Evolutionary conservation across 2,113 vertebrate genomes (phyloP).

Genomic region (Gadus chalcogrammus): DNA sequence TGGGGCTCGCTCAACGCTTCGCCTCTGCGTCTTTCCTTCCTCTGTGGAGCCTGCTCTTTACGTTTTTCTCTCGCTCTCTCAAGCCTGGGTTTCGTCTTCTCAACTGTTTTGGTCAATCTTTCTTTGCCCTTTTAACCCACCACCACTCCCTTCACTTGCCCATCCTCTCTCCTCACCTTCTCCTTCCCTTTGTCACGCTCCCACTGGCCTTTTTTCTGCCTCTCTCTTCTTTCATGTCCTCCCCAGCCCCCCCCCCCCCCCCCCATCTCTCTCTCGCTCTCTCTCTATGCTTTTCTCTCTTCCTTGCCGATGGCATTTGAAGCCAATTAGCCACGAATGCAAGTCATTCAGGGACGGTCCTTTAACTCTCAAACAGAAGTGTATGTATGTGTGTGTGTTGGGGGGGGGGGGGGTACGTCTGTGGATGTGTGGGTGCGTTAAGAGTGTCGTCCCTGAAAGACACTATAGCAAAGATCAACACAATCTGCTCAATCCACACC

Average conservation of each 20-base stretch:
- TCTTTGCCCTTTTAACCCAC: neutral
- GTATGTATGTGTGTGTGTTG: neutral
- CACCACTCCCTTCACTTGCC: neutral
- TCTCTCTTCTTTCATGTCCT: neutral
- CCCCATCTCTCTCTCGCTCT: slow-evolving; percentile 2
- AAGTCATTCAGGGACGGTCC: neutral
- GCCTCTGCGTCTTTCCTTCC: neutral
- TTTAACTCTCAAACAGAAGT: neutral
- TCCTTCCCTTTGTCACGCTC: slow-evolving; percentile 15
- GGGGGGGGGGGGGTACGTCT: neutral
- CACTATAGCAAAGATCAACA: slow-evolving; percentile 35
- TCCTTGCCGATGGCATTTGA: slow-evolving; percentile 44
- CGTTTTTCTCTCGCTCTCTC: too few relatives aligned
- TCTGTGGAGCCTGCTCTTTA: too few relatives aligned
- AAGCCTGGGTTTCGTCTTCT: too few relatives aligned
- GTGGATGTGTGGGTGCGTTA: slow-evolving; percentile 6
- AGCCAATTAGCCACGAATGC: slow-evolving; percentile 51
- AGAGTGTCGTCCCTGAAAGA: slow-evolving; percentile 19
- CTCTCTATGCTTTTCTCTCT: slow-evolving; percentile 14
- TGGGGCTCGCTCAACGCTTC: neutral
- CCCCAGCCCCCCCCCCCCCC: neutral
- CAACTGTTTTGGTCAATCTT: slow-evolving; percentile 6
- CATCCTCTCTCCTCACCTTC: neutral
- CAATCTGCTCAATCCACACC: slow-evolving; percentile 36
- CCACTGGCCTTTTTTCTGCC: too few relatives aligned